Conservation (phyloP, 2,797 vertebrate genomes). For the Anguilla pacifica region DNA sequence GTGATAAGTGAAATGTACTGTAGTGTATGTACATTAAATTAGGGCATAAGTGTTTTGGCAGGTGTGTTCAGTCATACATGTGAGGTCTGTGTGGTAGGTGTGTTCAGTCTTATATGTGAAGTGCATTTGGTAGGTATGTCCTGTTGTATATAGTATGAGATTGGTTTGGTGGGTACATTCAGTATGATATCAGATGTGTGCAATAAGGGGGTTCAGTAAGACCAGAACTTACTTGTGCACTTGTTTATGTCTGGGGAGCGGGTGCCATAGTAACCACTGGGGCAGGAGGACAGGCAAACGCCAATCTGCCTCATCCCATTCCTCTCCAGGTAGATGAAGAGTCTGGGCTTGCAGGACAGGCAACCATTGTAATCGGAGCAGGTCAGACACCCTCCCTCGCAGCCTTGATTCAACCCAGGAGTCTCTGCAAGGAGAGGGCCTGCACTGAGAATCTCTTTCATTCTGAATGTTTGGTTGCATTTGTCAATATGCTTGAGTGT, state of each 20-base stretch:
- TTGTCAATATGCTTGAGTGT: neutral
- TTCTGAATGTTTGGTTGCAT: neutral
- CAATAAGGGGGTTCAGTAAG: neutral
- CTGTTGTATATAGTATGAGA: neutral
- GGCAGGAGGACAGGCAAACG: conserved; percentile 95
- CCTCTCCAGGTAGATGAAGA: conserved; percentile 98
- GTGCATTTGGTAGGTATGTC: neutral
- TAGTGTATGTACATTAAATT: neutral
- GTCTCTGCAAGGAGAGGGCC: conserved; percentile 71
- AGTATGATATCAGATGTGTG: neutral
- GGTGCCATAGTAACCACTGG: conserved; percentile 92
- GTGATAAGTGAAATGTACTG: conserved; percentile 45
- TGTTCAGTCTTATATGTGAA: neutral
- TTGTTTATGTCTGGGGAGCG: conserved; percentile 95
- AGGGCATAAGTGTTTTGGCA: neutral
- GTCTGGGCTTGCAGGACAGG: conserved; percentile 93
- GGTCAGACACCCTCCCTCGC: conserved; percentile 94
- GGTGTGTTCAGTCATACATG: conserved; percentile 30
- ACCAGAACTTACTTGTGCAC: conserved; percentile 88
- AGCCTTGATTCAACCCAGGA: conserved; percentile 88
- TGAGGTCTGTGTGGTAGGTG: conserved; percentile 25
- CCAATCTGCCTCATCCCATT: conserved; percentile 97
- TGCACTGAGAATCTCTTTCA: neutral
- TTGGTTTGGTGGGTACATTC: neutral
- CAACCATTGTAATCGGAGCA: conserved; percentile 99